Evolutionary conservation across 2,888 invertebrate genomes (phyloP).

Genomic region (Drosophila pseudotakahashii): DNA sequence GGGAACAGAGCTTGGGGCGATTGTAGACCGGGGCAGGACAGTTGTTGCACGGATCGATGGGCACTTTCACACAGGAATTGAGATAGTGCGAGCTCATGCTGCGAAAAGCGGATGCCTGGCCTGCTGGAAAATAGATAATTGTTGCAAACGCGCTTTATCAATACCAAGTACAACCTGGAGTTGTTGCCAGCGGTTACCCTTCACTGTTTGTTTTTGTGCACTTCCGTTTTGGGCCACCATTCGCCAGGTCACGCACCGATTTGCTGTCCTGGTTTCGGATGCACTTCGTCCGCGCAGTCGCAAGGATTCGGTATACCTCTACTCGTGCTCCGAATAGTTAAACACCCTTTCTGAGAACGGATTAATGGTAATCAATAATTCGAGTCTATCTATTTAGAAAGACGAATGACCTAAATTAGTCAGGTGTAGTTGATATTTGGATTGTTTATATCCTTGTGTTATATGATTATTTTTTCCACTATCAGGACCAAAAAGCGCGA

Average conservation of each 20-base stretch:
- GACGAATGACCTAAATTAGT: no score
- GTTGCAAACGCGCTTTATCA: conserved; percentile 64
- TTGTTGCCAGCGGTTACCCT: conserved; percentile 66
- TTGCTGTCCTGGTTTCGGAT: conserved; percentile 37
- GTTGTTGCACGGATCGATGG: conserved; percentile 89
- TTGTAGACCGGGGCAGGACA: conserved; percentile 90
- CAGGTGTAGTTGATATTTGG: no score
- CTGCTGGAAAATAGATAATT: conserved; percentile 22
- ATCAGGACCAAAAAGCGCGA: no score
- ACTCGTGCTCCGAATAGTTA: no score
- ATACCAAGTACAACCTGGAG: conserved; percentile 52
- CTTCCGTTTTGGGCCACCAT: conserved; percentile 56
- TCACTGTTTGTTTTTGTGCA: conserved; percentile 54
- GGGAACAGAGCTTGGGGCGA: conserved; percentile 84
- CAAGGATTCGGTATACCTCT: neutral
- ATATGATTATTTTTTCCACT: no score
- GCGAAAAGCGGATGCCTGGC: conserved; percentile 14
- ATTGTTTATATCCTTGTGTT: no score
- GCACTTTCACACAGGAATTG: conserved; percentile 90
- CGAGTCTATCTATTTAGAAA: no score
- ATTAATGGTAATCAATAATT: neutral
- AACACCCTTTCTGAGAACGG: neutral
- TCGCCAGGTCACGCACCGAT: conserved; percentile 48
- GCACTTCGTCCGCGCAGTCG: conserved; percentile 34
- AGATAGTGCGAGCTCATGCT: conserved; percentile 87